Percentiles rank a stretch among this genome's conserved stretches.
phyloP scores from a whole-genome alignment of 2,797 vertebrate genomes.

The Scomberomorus guttatus region DNA sequence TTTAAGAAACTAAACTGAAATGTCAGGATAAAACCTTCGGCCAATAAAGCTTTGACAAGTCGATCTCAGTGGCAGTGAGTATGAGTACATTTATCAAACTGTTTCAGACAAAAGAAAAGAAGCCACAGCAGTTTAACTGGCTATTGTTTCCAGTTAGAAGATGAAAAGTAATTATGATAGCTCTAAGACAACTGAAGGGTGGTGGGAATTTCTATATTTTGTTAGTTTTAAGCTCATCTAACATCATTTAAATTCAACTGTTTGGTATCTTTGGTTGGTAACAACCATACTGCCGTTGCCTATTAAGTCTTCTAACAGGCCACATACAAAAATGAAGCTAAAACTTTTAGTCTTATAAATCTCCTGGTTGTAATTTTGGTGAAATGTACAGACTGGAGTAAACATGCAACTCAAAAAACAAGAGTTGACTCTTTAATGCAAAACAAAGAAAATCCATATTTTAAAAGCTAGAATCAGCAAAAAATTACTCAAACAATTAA shows the following conservation, averaged over 20 bases:
- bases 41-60: conserved; percentile 45
- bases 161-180: background rate
- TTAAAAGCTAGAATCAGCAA: no score
- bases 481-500: no score
- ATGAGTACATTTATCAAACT: conserved; percentile 40
- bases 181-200: background rate
- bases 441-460: no score
- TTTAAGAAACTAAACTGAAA: conserved; percentile 29
- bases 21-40: conserved; percentile 26
- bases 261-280: background rate
- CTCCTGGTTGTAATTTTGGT: no score
- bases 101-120: conserved; percentile 23
- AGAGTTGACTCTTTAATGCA: no score
- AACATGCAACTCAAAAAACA: no score
- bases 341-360: no score
- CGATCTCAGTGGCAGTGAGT: conserved; percentile 14
- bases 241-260: background rate
- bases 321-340: background rate
- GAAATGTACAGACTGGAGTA: no score
- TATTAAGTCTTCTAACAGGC: background rate
- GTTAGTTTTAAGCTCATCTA: background rate
- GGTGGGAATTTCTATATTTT: background rate
- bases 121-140: background rate
- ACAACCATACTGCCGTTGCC: background rate
- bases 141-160: conserved; percentile 14